Conservation (phyloP, 2,888 invertebrate genomes). For the Lasioglossum marginatum region DNA sequence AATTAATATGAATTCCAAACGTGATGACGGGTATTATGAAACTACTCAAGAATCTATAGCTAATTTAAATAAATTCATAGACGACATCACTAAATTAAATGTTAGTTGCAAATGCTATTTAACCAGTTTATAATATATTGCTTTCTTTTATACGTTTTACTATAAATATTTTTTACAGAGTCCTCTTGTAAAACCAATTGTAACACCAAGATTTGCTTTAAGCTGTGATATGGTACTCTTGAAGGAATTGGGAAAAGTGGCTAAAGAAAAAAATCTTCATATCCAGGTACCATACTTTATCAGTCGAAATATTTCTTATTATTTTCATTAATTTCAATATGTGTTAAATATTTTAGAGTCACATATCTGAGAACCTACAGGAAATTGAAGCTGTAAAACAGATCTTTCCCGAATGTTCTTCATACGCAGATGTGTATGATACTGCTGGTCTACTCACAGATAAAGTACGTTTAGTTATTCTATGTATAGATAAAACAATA, state of each 20-base stretch:
- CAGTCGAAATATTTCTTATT: not conserved
- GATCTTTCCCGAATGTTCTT: slow-evolving; percentile 86
- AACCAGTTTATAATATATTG: not conserved
- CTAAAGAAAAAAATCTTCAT: slow-evolving; percentile 88
- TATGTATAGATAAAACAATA: not conserved
- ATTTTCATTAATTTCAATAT: not conserved
- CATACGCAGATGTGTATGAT: slow-evolving; percentile 92
- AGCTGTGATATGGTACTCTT: slow-evolving; percentile 91
- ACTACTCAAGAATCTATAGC: slow-evolving; percentile 87
- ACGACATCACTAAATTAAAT: slow-evolving; percentile 77
- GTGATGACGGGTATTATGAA: slow-evolving; percentile 88
- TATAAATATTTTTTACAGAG: slow-evolving; percentile 85
- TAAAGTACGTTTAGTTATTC: slow-evolving; percentile 86
- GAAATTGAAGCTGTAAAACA: slow-evolving; percentile 89
- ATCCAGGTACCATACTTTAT: slow-evolving; percentile 88
- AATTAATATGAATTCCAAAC: slow-evolving; percentile 90
- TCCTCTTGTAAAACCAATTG: slow-evolving; percentile 90
- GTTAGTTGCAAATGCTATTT: slow-evolving; percentile 21
- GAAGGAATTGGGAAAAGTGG: slow-evolving; percentile 88
- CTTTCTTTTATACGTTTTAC: not conserved
- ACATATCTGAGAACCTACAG: slow-evolving; percentile 92
- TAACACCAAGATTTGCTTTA: slow-evolving; percentile 95
- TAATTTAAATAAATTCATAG: slow-evolving; percentile 88
- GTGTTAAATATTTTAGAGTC: slow-evolving; percentile 87
- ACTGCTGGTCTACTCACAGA: slow-evolving; percentile 89